A percentile compares a stretch with the other conserved stretches of the same genome.
These are phyloP conservation scores for Microcebus tavaratra DNA, from an alignment of 2,113 vertebrate species.

Conservation along the genomic window DNA sequence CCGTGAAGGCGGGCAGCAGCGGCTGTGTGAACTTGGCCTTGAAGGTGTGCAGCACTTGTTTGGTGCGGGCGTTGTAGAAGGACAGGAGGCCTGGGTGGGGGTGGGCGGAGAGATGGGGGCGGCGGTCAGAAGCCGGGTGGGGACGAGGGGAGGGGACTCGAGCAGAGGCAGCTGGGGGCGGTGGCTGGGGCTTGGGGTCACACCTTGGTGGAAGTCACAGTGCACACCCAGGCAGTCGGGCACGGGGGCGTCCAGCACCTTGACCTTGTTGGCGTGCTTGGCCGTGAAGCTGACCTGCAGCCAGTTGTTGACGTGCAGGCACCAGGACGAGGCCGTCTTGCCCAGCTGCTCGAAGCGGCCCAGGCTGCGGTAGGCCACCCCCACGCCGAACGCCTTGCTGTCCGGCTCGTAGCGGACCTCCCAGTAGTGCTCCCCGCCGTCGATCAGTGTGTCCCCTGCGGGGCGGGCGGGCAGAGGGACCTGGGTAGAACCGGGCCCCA, in stretches of 20 bases:
- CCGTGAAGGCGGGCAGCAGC: slow-evolving; percentile 94
- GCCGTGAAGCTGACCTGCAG: slow-evolving; percentile 97
- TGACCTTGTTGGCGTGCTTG: slow-evolving; percentile 98
- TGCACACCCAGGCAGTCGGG: slow-evolving; percentile 93
- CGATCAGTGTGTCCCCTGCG: slow-evolving; percentile 92
- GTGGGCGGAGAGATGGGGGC: neutral
- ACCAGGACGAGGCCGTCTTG: slow-evolving; percentile 94
- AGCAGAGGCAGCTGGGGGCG: neutral
- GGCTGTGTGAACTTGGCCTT: slow-evolving; percentile 95
- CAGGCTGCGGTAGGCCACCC: slow-evolving; percentile 92
- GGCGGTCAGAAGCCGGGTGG: fast-evolving
- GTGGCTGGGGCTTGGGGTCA: slow-evolving; percentile 32
- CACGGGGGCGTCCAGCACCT: slow-evolving; percentile 91
- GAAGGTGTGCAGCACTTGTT: slow-evolving; percentile 94
- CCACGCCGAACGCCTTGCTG: slow-evolving; percentile 94
- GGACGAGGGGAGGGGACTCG: neutral
- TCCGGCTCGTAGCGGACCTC: slow-evolving; percentile 95
- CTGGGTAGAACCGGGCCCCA: neutral
- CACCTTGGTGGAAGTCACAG: slow-evolving; percentile 96
- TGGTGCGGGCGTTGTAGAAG: slow-evolving; percentile 95
- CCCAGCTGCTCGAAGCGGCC: slow-evolving; percentile 97
- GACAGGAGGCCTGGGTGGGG: slow-evolving; percentile 89
- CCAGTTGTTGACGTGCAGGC: slow-evolving; percentile 98
- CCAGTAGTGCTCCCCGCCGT: slow-evolving; percentile 95
- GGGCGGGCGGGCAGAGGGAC: neutral